Percentiles rank a stretch among this genome's conserved stretches.
phyloP scores from a whole-genome alignment of 2,113 vertebrate species.

The Anarhynchus alexandrinus region DNA sequence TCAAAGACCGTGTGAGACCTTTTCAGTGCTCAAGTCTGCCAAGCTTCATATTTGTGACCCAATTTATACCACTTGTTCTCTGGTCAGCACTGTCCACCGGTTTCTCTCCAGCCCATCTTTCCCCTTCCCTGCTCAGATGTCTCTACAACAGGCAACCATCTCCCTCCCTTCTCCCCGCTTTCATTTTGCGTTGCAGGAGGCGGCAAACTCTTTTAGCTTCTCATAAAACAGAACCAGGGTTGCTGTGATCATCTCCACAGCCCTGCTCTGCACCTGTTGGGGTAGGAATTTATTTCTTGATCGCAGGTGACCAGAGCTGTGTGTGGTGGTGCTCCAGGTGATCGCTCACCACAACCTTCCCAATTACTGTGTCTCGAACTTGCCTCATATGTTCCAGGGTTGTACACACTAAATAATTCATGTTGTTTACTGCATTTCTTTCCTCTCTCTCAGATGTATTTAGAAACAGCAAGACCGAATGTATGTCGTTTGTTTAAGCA shows the following conservation, averaged over 20 bases:
- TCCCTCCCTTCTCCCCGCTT: neutral
- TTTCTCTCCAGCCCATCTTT: neutral
- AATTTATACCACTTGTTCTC: neutral
- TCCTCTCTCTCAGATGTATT: neutral
- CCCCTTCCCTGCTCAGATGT: neutral
- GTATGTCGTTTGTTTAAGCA: neutral
- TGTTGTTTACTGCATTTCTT: neutral
- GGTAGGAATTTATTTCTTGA: neutral
- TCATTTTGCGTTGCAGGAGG: neutral
- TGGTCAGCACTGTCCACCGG: neutral
- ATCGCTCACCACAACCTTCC: neutral
- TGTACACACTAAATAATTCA: neutral
- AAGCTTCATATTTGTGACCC: neutral
- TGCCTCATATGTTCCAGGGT: neutral
- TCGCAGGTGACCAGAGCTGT: neutral
- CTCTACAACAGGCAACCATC: neutral
- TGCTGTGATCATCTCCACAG: neutral
- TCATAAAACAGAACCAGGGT: neutral
- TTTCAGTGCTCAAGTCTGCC: neutral
- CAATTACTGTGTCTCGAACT: neutral
- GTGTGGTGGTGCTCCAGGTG: accelerated
- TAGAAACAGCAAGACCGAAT: neutral
- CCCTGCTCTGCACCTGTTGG: neutral
- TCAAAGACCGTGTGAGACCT: neutral
- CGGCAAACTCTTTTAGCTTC: neutral